Evolutionary conservation across 2,888 invertebrate species (phyloP), one percentile per base, ranked within the genome.

Genomic region (Agrotis ipsilon): DNA sequence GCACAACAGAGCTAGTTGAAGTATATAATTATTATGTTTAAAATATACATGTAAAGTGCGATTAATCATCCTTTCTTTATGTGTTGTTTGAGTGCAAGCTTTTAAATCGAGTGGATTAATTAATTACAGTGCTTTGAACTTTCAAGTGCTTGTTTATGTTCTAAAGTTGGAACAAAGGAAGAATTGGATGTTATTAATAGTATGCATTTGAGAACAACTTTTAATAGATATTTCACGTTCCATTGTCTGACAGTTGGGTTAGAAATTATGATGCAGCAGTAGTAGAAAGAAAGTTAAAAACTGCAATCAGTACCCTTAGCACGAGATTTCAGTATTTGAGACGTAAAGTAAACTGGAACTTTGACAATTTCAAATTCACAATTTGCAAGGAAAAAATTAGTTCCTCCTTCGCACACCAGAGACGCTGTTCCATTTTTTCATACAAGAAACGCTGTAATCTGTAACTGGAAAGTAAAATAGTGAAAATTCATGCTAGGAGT

Each of bases 11-110:
- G 6, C 3, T 55, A 14, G 55, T 55, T n/a, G 7, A 55, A 32
- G 13, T 32, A 32, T 55, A 32, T 32, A 32, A 32, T 32, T 27
- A 32, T 32, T 11, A n/a, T 21, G n/a, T 32, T 55, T 6, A 55
- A 55, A 62, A 75, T 43, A n/a, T 46, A 52, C 7, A 54, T 46
- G 6, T 32, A 19, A 71, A 27, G 14, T 54, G 18, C 61, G 63
- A 78, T 85, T 82, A 78, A 76, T 85, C 84, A 80, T 73, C 65
- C 19, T 32, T 67, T 62, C 68, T 75, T 70, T 73, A 82, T 76
- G 73, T 75, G 75, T 64, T 79, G 72, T 77, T 82, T 55, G 75
- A 82, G 63, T 75, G 74, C 72, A 72, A 59, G 72, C 78, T 85
- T 82, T 82, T 75, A 83, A 73, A 71, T 52, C 49, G 52, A 61